Conservation (phyloP, 2,888 invertebrate species). For the Drosophila atripex region DNA sequence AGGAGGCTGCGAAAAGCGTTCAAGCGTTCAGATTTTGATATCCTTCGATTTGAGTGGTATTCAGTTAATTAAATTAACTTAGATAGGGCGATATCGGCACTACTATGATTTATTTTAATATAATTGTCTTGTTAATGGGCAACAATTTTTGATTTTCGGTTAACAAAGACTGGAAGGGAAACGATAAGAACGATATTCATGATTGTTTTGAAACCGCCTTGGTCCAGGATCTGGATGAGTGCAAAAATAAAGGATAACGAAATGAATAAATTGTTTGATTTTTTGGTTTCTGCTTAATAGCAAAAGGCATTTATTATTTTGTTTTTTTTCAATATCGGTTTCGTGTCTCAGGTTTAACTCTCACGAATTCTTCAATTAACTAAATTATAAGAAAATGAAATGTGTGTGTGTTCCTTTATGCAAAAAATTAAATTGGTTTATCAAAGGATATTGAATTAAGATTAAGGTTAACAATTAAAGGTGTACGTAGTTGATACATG, state of each 20-base stretch:
- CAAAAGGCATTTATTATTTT: conserved; percentile 58
- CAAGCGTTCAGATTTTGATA: conserved; percentile 46
- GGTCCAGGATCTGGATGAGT: conserved; percentile 50
- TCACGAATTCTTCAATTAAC: conserved; percentile 58
- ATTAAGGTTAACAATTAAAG: conserved; percentile 48
- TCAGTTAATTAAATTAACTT: conserved; percentile 76
- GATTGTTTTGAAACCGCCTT: conserved; percentile 63
- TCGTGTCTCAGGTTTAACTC: conserved; percentile 30
- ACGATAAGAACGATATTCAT: background rate
- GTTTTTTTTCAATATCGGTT: conserved; percentile 33
- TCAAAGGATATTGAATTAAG: conserved; percentile 27
- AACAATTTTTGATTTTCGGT: conserved; percentile 57
- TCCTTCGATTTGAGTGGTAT: conserved; percentile 24
- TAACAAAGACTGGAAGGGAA: conserved; percentile 21
- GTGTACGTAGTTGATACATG: conserved; percentile 16
- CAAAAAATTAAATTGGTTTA: conserved; percentile 21
- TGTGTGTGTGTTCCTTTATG: conserved; percentile 1
- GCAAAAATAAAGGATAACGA: conserved; percentile 7
- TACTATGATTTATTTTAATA: conserved; percentile 36
- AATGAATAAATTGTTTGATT: conserved; percentile 21
- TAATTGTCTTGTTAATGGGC: conserved; percentile 46
- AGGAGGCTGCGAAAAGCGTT: conserved; percentile 59
- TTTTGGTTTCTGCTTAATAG: conserved; percentile 52
- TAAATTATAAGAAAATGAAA: conserved; percentile 48
- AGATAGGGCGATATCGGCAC: conserved; percentile 49